phyloP scores from a whole-genome alignment of 2,797 vertebrate species.

The Chaunax sp. region DNA sequence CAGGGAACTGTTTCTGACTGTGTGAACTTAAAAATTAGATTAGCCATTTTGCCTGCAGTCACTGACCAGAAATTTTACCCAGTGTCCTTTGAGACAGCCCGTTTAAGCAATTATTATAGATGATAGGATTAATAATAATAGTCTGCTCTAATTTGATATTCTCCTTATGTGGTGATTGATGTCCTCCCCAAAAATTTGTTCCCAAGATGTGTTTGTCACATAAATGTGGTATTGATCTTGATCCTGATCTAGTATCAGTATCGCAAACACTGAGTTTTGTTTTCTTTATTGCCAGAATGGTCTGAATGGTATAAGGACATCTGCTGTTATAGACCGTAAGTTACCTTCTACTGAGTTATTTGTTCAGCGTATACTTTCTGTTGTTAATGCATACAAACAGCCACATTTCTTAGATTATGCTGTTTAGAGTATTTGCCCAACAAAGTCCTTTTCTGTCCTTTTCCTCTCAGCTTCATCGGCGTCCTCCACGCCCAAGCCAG shows the following conservation, averaged over 20 bases:
- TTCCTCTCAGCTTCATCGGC: slow-evolving; percentile 83
- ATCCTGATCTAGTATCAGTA: background rate
- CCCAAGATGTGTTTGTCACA: background rate
- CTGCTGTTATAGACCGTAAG: slow-evolving; percentile 92
- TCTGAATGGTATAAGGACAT: slow-evolving; percentile 87
- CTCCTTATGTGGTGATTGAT: background rate
- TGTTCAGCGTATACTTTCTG: background rate
- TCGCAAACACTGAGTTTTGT: slow-evolving; percentile 2
- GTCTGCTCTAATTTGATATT: background rate
- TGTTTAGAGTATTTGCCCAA: background rate
- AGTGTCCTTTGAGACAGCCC: background rate
- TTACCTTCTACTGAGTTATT: slow-evolving; percentile 42
- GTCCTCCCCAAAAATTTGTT: background rate
- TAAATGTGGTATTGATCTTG: background rate
- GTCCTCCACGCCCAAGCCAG: slow-evolving; percentile 89
- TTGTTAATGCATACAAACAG: background rate
- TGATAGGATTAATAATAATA: background rate
- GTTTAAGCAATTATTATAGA: background rate
- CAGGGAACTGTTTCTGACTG: background rate
- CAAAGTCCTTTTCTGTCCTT: background rate
- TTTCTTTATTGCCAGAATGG: slow-evolving; percentile 87
- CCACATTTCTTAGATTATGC: background rate
- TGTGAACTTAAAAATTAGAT: background rate
- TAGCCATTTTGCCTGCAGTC: background rate
- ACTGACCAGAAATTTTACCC: background rate